phyloP scores from a whole-genome alignment of 2,888 invertebrate species.

The Oligia strigilis region DNA sequence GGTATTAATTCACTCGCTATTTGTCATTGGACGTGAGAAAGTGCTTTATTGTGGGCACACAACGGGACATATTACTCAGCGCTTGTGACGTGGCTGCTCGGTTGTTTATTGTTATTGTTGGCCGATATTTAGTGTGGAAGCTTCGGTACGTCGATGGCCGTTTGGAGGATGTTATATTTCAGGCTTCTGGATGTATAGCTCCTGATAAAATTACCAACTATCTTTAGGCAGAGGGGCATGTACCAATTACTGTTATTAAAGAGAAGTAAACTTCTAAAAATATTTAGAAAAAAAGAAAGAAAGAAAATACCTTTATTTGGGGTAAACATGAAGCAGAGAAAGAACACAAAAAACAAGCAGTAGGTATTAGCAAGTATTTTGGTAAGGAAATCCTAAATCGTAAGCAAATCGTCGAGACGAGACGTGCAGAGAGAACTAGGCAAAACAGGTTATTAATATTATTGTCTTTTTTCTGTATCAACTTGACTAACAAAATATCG shows the following conservation, averaged over 20 bases:
- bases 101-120: conserved; percentile 60
- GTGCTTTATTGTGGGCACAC: conserved; percentile 84
- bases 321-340: background rate
- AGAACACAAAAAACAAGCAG: background rate
- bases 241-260: background rate
- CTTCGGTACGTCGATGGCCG: conserved; percentile 19
- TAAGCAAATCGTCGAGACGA: background rate
- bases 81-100: conserved; percentile 50
- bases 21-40: conserved; percentile 88
- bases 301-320: background rate
- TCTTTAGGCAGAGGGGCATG: background rate
- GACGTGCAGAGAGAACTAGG: background rate
- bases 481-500: background rate
- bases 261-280: background rate
- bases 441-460: no score
- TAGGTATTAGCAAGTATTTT: background rate
- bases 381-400: background rate
- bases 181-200: conserved; percentile 22
- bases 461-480: background rate
- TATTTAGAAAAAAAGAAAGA: background rate
- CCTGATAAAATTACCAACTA: background rate
- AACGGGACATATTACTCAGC: conserved; percentile 77
- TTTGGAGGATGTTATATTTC: conserved; percentile 15
- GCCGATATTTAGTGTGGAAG: conserved; percentile 55
- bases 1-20: conserved; percentile 87